These are phyloP conservation scores for Trachops cirrhosus DNA, from an alignment of 2,797 vertebrate genomes.

Conservation along the genomic window DNA sequence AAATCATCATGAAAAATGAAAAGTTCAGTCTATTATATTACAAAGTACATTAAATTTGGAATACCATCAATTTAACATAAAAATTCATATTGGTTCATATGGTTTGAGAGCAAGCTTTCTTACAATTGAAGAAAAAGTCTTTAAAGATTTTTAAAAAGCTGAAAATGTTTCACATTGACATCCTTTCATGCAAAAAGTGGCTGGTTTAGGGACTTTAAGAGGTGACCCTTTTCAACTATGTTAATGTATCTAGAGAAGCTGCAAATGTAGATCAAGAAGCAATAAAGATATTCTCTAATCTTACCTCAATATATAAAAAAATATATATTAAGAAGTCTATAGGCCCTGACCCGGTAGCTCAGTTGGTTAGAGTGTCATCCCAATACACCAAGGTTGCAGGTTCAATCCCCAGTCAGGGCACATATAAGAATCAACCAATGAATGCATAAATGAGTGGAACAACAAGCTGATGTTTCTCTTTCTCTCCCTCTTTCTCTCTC, in stretches of 20 bases:
- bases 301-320: background rate
- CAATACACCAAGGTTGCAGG: too few species aligned
- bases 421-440: too few species aligned
- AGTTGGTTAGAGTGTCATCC: background rate
- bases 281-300: background rate
- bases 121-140: background rate
- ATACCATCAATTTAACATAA: background rate
- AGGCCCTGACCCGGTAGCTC: background rate
- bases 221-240: background rate
- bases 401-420: too few species aligned
- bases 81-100: background rate
- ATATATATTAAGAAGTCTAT: background rate
- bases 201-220: background rate
- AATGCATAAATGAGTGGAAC: too few species aligned
- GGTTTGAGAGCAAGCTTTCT: background rate
- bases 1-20: background rate
- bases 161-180: background rate
- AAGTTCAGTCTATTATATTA: background rate
- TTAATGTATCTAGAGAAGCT: background rate
- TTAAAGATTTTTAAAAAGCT: background rate
- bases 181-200: background rate
- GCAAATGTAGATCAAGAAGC: background rate
- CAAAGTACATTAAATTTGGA: background rate
- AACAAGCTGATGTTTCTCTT: too few species aligned
- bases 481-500: too few species aligned